Conservation (phyloP, 2,888 invertebrate genomes). For the Arge pagana region DNA sequence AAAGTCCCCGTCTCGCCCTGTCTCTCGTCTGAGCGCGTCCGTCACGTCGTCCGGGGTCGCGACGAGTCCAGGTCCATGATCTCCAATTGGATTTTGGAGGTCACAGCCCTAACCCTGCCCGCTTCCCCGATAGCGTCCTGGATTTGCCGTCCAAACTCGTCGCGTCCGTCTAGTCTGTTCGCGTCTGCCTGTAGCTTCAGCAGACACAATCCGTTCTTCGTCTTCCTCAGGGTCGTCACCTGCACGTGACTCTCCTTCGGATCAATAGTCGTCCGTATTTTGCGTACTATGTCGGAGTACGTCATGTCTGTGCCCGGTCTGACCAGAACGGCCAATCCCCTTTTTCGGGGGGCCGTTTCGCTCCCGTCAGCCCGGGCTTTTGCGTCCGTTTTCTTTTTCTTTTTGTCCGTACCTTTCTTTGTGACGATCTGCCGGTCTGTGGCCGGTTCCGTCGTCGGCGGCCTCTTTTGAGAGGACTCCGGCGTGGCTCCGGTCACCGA, state of each 20-base stretch:
- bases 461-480: constrained; percentile 21
- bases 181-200: constrained; percentile 3
- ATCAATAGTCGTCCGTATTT: background rate
- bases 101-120: background rate
- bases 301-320: background rate
- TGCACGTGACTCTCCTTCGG: background rate
- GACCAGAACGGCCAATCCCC: background rate
- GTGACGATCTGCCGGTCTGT: constrained; percentile 17
- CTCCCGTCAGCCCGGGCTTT: constrained; percentile 9
- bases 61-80: background rate
- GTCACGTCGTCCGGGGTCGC: background rate
- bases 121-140: background rate
- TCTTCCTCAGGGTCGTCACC: background rate
- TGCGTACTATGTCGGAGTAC: background rate
- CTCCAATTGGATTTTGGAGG: background rate
- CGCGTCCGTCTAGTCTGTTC: background rate
- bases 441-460: constrained; percentile 11
- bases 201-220: background rate
- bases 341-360: background rate
- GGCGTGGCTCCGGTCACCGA: constrained; percentile 19
- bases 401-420: background rate
- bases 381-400: background rate
- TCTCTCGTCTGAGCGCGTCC: background rate
- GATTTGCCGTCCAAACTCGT: background rate
- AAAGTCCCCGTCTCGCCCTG: background rate